Percentiles rank a stretch among this genome's conserved stretches.
phyloP scores from a whole-genome alignment of 2,888 invertebrate genomes.

The Drosophila paracracens region DNA sequence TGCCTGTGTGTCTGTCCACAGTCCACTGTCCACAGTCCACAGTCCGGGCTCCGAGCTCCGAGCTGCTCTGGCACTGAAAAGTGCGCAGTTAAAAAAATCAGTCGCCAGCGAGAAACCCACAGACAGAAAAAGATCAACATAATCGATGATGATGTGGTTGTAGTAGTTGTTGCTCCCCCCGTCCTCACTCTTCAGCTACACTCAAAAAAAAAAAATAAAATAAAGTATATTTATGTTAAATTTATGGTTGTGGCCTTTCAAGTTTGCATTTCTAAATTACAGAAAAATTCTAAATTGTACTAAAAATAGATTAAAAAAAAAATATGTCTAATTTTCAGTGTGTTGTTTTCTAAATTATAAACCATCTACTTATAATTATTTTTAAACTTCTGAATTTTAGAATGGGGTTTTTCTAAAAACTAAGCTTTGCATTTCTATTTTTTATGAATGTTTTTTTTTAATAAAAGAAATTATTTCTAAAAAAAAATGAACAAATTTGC shows the following conservation, averaged over 20 bases:
- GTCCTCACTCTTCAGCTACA: not conserved
- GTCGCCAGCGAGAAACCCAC: conserved; percentile 49
- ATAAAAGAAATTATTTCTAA: not conserved
- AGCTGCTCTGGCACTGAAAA: conserved; percentile 49
- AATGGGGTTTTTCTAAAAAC: not conserved
- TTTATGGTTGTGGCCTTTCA: not conserved
- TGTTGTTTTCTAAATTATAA: not conserved
- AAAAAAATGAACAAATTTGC: not conserved
- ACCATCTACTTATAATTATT: not conserved
- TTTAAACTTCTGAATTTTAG: not conserved
- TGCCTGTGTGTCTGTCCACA: conserved; percentile 15
- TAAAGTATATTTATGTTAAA: not conserved
- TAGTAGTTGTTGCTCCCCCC: conserved; percentile 27
- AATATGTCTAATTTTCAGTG: not conserved
- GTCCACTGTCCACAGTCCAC: not conserved
- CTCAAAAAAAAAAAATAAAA: not conserved
- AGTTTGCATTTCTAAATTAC: not conserved
- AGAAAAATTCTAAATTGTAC: not conserved
- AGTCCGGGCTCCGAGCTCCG: conserved; percentile 18
- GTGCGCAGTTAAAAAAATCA: conserved; percentile 73
- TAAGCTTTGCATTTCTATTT: not conserved
- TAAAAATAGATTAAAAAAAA: not conserved
- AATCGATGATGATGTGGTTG: conserved; percentile 78
- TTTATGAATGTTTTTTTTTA: not conserved
- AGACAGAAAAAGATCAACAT: conserved; percentile 74